Conservation (phyloP, 1,140 invertebrate genomes). For the Onthophagus taurus region DNA sequence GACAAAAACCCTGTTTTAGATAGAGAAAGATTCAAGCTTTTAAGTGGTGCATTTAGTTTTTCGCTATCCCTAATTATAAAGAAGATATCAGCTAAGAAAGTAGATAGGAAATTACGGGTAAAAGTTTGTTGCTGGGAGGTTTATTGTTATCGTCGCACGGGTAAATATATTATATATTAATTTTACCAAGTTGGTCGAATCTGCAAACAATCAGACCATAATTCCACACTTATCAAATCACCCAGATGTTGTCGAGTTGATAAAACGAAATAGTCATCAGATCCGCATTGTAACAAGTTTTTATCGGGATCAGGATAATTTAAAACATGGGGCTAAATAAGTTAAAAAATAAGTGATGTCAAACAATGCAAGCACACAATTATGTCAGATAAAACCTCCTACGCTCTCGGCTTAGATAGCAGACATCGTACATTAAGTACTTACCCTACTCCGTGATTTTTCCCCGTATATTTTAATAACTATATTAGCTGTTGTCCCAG, state of each 20-base stretch:
- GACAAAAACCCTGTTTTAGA: too few relatives aligned
- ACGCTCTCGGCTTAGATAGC: background rate
- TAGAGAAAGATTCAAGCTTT: too few relatives aligned
- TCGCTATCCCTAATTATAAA: too few relatives aligned
- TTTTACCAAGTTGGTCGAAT: constrained; percentile 20
- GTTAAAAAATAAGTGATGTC: too few relatives aligned
- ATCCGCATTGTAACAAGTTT: constrained; percentile 16
- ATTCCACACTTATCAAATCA: constrained; percentile 16
- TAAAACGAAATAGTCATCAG: constrained; percentile 21
- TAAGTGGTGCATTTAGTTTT: too few relatives aligned
- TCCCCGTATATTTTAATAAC: constrained; percentile 18
- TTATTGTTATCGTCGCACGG: too few relatives aligned
- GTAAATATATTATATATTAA: too few relatives aligned
- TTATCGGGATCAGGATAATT: constrained; percentile 26
- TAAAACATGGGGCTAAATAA: constrained; percentile 20
- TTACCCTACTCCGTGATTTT: constrained; percentile 18
- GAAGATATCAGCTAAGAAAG: too few relatives aligned
- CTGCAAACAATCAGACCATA: constrained; percentile 24
- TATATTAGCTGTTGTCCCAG: constrained; percentile 25
- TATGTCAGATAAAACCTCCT: too few relatives aligned
- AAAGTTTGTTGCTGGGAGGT: too few relatives aligned
- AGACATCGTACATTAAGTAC: background rate
- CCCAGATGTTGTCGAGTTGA: constrained; percentile 17
- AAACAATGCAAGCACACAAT: constrained; percentile 1
- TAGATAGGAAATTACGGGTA: too few relatives aligned